These are phyloP conservation scores for Ochlodes sylvanus DNA, from an alignment of 2,888 invertebrate species.

Conservation along the genomic window DNA sequence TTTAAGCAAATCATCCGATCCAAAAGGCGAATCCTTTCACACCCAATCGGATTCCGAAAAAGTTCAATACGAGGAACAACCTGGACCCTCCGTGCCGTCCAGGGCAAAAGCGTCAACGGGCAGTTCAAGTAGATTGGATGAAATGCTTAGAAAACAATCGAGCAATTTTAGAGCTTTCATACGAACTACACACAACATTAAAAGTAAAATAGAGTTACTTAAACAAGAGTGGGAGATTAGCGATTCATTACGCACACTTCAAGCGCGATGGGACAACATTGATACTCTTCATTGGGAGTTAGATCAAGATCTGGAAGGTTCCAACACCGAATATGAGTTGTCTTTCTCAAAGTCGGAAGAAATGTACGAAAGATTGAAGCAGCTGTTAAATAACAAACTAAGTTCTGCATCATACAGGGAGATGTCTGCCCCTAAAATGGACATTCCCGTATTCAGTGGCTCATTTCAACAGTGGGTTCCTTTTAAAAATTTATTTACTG, in stretches of 20 bases:
- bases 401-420: conserved; percentile 7
- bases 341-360: conserved; percentile 12
- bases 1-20: background rate
- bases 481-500: conserved; percentile 18
- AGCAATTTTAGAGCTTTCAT: background rate
- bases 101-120: background rate
- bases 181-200: no score
- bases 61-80: background rate
- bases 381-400: background rate
- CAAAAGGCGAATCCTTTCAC: background rate
- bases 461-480: conserved; percentile 8
- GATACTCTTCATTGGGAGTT: conserved; percentile 13
- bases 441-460: conserved; percentile 10
- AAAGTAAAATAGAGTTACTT: no score
- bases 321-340: background rate
- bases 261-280: conserved; percentile 12
- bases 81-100: conserved; percentile 10
- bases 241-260: conserved; percentile 8
- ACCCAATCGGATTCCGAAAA: background rate
- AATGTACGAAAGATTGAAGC: conserved; percentile 8
- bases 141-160: background rate
- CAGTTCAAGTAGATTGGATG: background rate
- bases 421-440: conserved; percentile 6
- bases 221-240: background rate
- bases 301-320: conserved; percentile 13